These are phyloP conservation scores for Caretta caretta DNA, from an alignment of 2,113 vertebrate genomes.

Conservation along the genomic window DNA sequence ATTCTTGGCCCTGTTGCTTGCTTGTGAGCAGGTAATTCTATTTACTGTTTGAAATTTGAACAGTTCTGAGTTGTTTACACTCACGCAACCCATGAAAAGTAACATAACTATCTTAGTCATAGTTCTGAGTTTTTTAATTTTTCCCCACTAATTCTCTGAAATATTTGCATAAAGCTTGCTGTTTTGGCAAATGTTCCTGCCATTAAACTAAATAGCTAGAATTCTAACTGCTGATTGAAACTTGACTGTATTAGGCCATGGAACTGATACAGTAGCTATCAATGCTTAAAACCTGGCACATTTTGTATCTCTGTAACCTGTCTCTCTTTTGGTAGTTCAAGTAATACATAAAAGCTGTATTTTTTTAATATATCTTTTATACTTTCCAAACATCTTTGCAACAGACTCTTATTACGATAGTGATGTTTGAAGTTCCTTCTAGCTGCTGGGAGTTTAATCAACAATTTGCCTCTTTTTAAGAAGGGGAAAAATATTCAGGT, in stretches of 20 bases:
- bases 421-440: slow-evolving; percentile 47
- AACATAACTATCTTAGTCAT: neutral
- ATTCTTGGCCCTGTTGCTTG: too few species aligned
- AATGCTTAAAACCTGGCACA: neutral
- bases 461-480: slow-evolving; percentile 26
- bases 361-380: neutral
- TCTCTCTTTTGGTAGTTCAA: neutral
- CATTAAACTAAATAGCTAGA: neutral
- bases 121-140: neutral
- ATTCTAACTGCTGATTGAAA: neutral
- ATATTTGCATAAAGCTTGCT: neutral
- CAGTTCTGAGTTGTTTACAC: too few species aligned
- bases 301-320: neutral
- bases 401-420: slow-evolving; percentile 11
- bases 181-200: neutral
- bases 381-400: neutral
- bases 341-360: neutral
- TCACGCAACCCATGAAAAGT: too few species aligned
- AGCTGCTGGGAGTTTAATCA: slow-evolving; percentile 39
- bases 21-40: too few species aligned
- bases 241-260: neutral
- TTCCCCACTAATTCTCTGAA: accelerated
- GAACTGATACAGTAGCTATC: neutral
- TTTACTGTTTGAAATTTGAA: too few species aligned
- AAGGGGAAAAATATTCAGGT: slow-evolving; percentile 17